These are phyloP conservation scores for Autographa pulchrina DNA, from an alignment of 2,888 invertebrate species.

Conservation along the genomic window DNA sequence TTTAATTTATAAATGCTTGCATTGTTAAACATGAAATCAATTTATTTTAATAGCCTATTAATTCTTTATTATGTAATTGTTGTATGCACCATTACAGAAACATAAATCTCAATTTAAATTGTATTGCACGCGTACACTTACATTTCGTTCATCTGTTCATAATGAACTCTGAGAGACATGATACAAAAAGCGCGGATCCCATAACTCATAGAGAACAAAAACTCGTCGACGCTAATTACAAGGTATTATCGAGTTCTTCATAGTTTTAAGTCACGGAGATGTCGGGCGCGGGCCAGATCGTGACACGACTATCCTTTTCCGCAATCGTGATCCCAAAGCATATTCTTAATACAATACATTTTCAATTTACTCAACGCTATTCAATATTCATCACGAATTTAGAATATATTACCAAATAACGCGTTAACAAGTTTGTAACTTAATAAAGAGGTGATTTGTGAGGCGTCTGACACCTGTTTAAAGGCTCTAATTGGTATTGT, in stretches of 20 bases:
- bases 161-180: constrained; percentile 15
- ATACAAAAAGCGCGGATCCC: constrained; percentile 32
- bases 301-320: constrained; percentile 78
- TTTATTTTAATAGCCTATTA: constrained; percentile 39
- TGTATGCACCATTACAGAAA: constrained; percentile 22
- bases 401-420: constrained; percentile 19
- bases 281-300: constrained; percentile 67
- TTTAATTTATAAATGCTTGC: not conserved
- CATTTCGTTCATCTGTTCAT: constrained; percentile 27
- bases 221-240: constrained; percentile 55
- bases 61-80: constrained; percentile 17
- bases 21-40: constrained; percentile 26
- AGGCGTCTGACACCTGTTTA: constrained; percentile 16
- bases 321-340: constrained; percentile 75
- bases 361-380: constrained; percentile 64
- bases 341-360: constrained; percentile 61
- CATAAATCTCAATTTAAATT: constrained; percentile 41
- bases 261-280: constrained; percentile 67
- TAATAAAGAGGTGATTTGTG: constrained; percentile 19
- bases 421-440: constrained; percentile 28
- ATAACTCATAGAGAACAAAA: constrained; percentile 53
- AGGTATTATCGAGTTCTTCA: constrained; percentile 50
- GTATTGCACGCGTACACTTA: constrained; percentile 13
- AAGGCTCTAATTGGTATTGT: constrained; percentile 26
- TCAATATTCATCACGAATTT: constrained; percentile 45